Percentiles rank a stretch among this genome's conserved stretches.
Evolutionary conservation across 2,888 invertebrate species (phyloP).

Genomic region (Spatulosminthurus flaviceps): DNA sequence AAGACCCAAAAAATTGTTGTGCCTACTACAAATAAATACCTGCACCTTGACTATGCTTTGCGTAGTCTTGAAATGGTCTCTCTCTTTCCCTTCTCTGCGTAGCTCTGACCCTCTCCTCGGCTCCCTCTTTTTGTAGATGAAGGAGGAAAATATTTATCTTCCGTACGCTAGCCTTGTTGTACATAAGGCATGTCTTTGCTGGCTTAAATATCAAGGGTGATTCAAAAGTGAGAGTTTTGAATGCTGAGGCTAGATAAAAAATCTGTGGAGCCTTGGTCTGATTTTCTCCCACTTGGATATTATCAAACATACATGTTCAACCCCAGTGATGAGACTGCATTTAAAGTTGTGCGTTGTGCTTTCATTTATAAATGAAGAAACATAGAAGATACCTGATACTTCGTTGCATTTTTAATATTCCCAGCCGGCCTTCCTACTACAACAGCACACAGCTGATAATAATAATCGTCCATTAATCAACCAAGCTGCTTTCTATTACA

Average conservation of each 20-base stretch:
- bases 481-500: background rate
- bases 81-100: conserved; percentile 1
- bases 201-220: conserved; percentile 36
- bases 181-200: conserved; percentile 20
- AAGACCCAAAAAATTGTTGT: conserved; percentile 11
- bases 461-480: background rate
- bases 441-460: conserved; percentile 7
- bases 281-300: conserved; percentile 28
- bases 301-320: background rate
- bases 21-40: conserved; percentile 8
- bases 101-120: conserved; percentile 30
- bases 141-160: conserved; percentile 25
- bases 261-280: conserved; percentile 27
- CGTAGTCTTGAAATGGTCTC: conserved; percentile 1
- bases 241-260: conserved; percentile 24
- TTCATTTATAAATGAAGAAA: background rate
- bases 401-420: background rate
- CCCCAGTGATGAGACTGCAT: background rate
- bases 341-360: background rate
- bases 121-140: conserved; percentile 31
- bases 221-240: conserved; percentile 39
- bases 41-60: background rate
- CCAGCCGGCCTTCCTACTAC: background rate
- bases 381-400: background rate
- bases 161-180: background rate